Base-by-base conservation (phyloP, 2,797 vertebrate species). In the Scarus forsteni region DNA sequence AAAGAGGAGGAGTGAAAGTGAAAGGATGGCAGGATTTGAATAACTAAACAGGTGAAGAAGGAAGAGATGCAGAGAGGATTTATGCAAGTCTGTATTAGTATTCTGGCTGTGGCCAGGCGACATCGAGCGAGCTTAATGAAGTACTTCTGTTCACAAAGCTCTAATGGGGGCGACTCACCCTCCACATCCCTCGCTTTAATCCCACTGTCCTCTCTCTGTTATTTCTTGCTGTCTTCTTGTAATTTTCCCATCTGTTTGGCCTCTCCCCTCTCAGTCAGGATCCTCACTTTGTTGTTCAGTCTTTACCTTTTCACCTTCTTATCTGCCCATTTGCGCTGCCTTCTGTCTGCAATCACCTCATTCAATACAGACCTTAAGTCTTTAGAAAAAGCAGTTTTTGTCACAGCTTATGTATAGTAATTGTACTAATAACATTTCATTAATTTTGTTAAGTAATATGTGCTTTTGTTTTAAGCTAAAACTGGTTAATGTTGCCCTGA, bases 81-180 rank as follows among this genome's bases (percentile, higher is more conserved):
- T 50, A 64, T 49, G 59, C 52, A 58, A 36, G 45, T 45, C 40
- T 79, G 59, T 56, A 68, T 87, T 77, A 75, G 70, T 83, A 78
- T 79, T 63, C 85, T 10, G 44, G 51, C 56, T 64, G 63, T 18
- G 10, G 43, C n/a, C 8, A 59, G 2, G 63, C 7, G 34, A 73
- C 84, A 79, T 84, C 51, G 61, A 76, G 80, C 14, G 19, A 63
- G 66, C 65, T 83, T 85, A 77, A 87, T 79, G 80, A 87, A 85
- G 81, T 66, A 60, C 67, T 70, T 79, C 77, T 75, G 77, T 77
- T 85, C 76, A 76, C 75, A 76, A 44, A 72, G 74, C 81, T 73
- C 66, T 72, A 74, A 81, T 71, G 50, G 70, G 40, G 18, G 57
- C 77, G 34, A 18, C 84, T 80, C 60, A 14, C 59, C 71, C 76